Base-by-base conservation (phyloP, 2,113 vertebrate genomes). In the Cyprinus carpio region DNA sequence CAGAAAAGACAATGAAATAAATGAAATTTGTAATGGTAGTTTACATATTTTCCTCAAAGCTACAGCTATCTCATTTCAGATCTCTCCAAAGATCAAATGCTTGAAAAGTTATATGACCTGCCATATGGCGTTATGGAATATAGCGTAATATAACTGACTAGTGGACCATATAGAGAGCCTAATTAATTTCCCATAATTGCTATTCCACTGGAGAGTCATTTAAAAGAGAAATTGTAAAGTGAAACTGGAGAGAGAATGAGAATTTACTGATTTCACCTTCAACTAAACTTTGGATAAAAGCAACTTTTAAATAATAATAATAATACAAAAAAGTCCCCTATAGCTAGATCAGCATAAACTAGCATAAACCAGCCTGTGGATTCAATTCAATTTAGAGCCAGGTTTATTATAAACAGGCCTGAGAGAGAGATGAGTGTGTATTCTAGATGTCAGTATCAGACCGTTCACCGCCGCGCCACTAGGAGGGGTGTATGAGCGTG, bases 131-230 rank as follows among this genome's bases (percentile, higher is more conserved):
- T 43, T 40, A 16, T 40, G 6, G 11, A 25, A 40, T 56, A 58
- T 56, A 29, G n/a, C 20, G 46, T 51, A 40, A 75, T 74, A 56
- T 34, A 29, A 51, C 23, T 78, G 75, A 81, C 83, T 88, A 88
- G 85, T 86, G 85, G 89, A 86, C 79, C 89, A 78, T 91, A 91
- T 86, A 88, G 88, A 88, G 88, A 75, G 85, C 87, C 86, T 89
- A 87, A 93, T 93, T 94, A 90, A 92, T 92, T 92, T 93, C 54
- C 34, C 62, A 20, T 43, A 34, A 72, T 56, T 87, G 54, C 72
- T 75, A 74, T 82, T 83, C 34, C 81, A 81, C 43, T n/a, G 23
- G 69, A 87, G 77, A 76, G 77, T 2, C 58, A 9, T 81, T 76
- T 37, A 76, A 18, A 64, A 72, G 27, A 60, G 60, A 54, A 62